Percentiles rank a stretch among this genome's conserved stretches.
phyloP scores from a whole-genome alignment of 2,888 invertebrate genomes.

The Emmelina monodactyla region DNA sequence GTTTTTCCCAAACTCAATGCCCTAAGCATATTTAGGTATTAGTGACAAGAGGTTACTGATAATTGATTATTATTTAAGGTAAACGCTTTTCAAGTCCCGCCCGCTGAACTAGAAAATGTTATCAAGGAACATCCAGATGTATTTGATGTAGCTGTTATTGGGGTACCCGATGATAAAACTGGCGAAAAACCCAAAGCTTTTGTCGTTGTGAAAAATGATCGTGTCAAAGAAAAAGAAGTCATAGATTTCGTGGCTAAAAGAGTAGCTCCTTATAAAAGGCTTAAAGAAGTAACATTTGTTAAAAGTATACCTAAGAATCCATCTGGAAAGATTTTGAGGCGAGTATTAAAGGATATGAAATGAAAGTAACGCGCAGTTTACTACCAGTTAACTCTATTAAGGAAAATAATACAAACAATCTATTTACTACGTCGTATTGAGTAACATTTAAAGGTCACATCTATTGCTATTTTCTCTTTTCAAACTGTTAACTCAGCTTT shows the following conservation, averaged over 20 bases:
- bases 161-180: constrained; percentile 66
- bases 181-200: constrained; percentile 79
- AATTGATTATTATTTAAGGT: constrained; percentile 42
- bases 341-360: constrained; percentile 53
- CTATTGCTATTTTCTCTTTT: too few relatives aligned
- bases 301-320: constrained; percentile 72
- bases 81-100: constrained; percentile 74
- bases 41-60: not conserved
- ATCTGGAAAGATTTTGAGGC: constrained; percentile 75
- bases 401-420: too few relatives aligned
- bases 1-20: not conserved
- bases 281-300: constrained; percentile 68
- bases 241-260: constrained; percentile 64
- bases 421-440: too few relatives aligned
- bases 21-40: not conserved
- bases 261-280: constrained; percentile 74
- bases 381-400: too few relatives aligned
- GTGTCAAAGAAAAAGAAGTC: constrained; percentile 59
- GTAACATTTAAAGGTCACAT: too few relatives aligned
- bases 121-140: constrained; percentile 72
- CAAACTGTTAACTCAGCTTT: too few relatives aligned
- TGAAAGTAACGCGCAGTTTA: too few relatives aligned
- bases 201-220: constrained; percentile 55
- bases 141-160: constrained; percentile 79
- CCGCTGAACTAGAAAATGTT: constrained; percentile 79